Evolutionary conservation across 2,797 vertebrate species (phyloP), one percentile per base, ranked within the genome.

Genomic region (Pogoniulus pusillus): DNA sequence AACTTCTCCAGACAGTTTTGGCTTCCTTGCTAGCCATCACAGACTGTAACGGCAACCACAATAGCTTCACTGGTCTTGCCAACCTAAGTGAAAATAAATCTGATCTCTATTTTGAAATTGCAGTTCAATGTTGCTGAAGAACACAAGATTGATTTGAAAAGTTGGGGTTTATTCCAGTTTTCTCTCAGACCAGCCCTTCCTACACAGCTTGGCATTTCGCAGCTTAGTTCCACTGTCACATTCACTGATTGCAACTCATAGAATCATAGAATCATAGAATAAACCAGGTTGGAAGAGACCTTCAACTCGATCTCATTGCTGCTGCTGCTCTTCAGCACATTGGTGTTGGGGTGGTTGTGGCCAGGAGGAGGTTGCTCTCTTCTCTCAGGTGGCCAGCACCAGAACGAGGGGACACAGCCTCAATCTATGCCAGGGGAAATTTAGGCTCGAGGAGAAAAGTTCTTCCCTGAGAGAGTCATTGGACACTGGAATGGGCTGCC

Each of bases 31-130:
- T 94, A 87, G 91, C 80, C 87, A 89, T 78, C 76, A 66, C 89
- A 94, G 93, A 91, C 88, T 92, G 86, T 55, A 82, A 24, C 94
- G 96, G 87, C 85, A 94, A 47, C 58, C 62, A 77, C 63, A 93
- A 39, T 53, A 77, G 58, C 43, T 93, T 64, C 84, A 70, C 24
- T 54, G 63, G 75, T 87, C 74, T 82, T 91, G 93, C 85, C 87
- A 95, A 68, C 41, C 82, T 72, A 77, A 93, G 89, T 23, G 13
- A 85, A 95, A 94, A 94, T 93, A 88, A 93, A 93, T 96, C 78
- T 79, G 89, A 93, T 93, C 90, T 97, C 96, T 89, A 87, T 95
- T 96, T 96, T 91, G 91, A 95, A 96, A 94, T 80, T 78, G 84
- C 53, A 89, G 82, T 64, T 96, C 96, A 94, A 85, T 91, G 96